Evolutionary conservation across 2,888 invertebrate species (phyloP).

Genomic region (Drosophila buzzatii): DNA sequence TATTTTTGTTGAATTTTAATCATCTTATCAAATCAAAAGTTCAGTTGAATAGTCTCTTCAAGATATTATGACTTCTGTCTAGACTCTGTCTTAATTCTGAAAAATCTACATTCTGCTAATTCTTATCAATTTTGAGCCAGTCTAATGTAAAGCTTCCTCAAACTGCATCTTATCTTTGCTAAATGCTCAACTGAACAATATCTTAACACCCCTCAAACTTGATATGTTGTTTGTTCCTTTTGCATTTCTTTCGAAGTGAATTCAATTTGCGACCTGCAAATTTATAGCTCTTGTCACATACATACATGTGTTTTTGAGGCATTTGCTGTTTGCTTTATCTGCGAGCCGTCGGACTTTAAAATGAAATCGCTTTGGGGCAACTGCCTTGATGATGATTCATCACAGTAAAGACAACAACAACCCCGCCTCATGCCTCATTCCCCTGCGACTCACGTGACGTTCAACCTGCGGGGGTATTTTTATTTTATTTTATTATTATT

Average conservation of each 20-base stretch:
- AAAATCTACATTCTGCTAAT: background rate
- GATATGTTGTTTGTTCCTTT: background rate
- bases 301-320: background rate
- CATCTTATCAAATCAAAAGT: background rate
- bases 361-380: slow-evolving; percentile 50
- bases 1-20: background rate
- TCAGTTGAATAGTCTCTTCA: background rate
- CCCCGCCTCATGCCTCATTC: background rate
- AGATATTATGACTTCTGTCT: background rate
- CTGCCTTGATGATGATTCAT: slow-evolving; percentile 46
- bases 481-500: background rate
- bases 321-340: slow-evolving; percentile 21
- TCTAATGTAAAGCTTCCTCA: background rate
- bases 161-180: background rate
- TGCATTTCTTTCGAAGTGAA: background rate
- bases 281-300: background rate
- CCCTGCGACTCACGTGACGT: slow-evolving; percentile 53
- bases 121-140: background rate
- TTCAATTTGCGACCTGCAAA: background rate
- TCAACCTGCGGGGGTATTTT: slow-evolving; percentile 41
- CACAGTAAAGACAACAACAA: slow-evolving; percentile 31
- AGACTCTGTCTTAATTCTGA: background rate
- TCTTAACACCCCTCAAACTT: background rate
- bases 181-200: background rate
- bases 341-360: slow-evolving; percentile 12